Evolutionary conservation across 2,888 invertebrate species (phyloP).

Genomic region (Metellina segmentata): DNA sequence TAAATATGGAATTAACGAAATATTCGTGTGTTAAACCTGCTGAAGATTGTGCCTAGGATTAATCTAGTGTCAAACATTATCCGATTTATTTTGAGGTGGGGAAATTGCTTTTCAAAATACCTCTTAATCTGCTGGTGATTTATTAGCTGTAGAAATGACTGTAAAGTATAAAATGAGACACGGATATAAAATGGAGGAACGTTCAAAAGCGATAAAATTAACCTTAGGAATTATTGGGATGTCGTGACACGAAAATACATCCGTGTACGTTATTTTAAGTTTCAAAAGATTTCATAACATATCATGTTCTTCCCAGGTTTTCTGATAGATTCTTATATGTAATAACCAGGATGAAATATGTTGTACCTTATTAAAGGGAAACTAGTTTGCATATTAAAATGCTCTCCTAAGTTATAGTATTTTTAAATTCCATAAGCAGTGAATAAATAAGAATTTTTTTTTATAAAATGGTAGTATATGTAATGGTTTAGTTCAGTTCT

Average conservation of each 20-base stretch:
- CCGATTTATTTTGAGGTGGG: conserved; percentile 20
- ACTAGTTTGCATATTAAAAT: too few relatives aligned
- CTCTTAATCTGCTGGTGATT: conserved; percentile 30
- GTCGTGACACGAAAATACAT: background rate
- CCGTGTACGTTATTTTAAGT: too few relatives aligned
- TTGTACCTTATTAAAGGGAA: too few relatives aligned
- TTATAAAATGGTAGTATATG: too few relatives aligned
- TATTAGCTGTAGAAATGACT: conserved; percentile 12
- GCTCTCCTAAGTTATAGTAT: too few relatives aligned
- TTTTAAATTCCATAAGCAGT: too few relatives aligned
- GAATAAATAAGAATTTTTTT: too few relatives aligned
- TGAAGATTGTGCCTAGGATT: conserved; percentile 29
- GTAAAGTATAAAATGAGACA: background rate
- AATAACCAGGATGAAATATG: too few relatives aligned
- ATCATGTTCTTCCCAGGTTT: too few relatives aligned
- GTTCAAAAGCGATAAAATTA: background rate
- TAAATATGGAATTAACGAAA: conserved; percentile 43
- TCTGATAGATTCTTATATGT: too few relatives aligned
- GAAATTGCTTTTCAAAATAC: conserved; percentile 38
- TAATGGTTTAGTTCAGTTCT: too few relatives aligned
- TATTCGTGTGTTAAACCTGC: background rate
- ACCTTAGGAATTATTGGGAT: background rate
- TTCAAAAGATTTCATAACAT: too few relatives aligned
- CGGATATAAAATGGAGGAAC: background rate
- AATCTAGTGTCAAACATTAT: conserved; percentile 44